Base-by-base conservation (phyloP, 64 coral and sea anemone genomes). In the Pachyseris speciosa region DNA sequence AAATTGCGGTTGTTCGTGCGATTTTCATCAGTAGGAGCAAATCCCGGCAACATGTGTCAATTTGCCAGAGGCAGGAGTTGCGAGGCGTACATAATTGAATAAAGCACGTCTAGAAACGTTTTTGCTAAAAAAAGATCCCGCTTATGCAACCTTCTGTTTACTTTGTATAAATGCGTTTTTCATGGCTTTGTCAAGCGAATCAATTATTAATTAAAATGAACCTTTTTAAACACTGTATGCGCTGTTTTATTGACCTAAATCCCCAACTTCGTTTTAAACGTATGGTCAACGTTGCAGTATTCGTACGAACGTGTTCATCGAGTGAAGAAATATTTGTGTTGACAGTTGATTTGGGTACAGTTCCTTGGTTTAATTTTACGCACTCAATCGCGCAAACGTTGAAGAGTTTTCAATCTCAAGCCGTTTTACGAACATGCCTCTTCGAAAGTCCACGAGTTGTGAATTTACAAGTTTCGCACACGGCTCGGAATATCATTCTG, bases 381-480 rank as follows among this genome's bases (percentile, higher is more conserved):
- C 43, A 6, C 43, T 45, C 11, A 22, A 29, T 28, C 43, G 20
- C 37, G 2, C 7, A 25, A 26, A 15, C 3, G 15, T 31, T 36
- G 22, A 26, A 26, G 45, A 44, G 40, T 25, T 40, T 39, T n/a
- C n/a, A 12, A 44, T 26, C 42, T 76, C 12, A 17, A 50, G 11
- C 17, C 50, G 43, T 52, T 27, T 39, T 25, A 58, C 16, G 12
- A 66, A 13, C 10, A 85, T 85, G 83, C 37, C 83, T 6, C 36
- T 85, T 52, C 37, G 31, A 0, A 81, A 78, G 9, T 91, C 89
- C 4, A 44, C 51, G 42, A 91, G 89, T 60, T 91, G 89, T 69
- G 89, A 91, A 53, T 91, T 91, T 34, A 60, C 75, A 3, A 79
- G 75, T 47, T 79, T 79, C 19, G 30, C 48, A 15, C 75, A 79